These are phyloP conservation scores for Barbus barbus DNA, from an alignment of 2,113 vertebrate genomes.

Conservation along the genomic window DNA sequence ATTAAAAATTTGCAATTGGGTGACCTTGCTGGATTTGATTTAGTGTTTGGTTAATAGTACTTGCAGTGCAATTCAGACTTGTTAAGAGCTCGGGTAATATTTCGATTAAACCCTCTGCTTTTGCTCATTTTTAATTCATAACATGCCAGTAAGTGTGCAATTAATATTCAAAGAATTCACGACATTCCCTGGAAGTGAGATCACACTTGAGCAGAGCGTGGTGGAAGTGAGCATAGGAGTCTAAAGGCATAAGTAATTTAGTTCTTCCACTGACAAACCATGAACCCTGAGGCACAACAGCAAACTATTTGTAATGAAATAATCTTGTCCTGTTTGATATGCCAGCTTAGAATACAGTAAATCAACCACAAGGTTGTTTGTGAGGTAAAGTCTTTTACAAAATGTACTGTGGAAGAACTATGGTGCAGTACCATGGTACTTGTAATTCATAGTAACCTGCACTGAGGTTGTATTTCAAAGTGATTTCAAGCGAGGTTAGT, in stretches of 20 bases:
- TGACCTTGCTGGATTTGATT: constrained; percentile 36
- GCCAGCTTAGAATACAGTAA: not conserved
- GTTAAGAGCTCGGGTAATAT: constrained; percentile 37
- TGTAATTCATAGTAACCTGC: not conserved
- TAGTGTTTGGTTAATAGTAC: constrained; percentile 34
- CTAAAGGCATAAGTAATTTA: constrained; percentile 31
- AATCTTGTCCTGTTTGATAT: constrained; percentile 19
- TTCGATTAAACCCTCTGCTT: constrained; percentile 35
- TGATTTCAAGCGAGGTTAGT: not conserved
- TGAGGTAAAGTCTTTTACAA: constrained; percentile 29
- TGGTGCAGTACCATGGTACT: not conserved
- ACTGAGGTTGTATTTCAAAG: not conserved
- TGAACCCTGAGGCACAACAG: not conserved
- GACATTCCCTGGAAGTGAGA: not conserved
- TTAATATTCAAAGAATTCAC: constrained; percentile 27
- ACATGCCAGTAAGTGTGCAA: not conserved
- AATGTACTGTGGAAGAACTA: not conserved
- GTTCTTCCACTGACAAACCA: constrained; percentile 34
- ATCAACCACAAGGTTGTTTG: constrained; percentile 35
- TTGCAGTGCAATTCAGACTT: constrained; percentile 37
- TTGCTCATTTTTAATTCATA: constrained; percentile 41
- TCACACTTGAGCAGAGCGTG: not conserved
- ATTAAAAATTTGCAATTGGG: constrained; percentile 16
- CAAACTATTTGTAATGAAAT: constrained; percentile 32
- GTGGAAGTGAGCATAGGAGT: not conserved